Percentiles rank a stretch among this genome's conserved stretches.
These are phyloP conservation scores for Eumaeus atala DNA, from an alignment of 1,140 invertebrate species.

Conservation along the genomic window DNA sequence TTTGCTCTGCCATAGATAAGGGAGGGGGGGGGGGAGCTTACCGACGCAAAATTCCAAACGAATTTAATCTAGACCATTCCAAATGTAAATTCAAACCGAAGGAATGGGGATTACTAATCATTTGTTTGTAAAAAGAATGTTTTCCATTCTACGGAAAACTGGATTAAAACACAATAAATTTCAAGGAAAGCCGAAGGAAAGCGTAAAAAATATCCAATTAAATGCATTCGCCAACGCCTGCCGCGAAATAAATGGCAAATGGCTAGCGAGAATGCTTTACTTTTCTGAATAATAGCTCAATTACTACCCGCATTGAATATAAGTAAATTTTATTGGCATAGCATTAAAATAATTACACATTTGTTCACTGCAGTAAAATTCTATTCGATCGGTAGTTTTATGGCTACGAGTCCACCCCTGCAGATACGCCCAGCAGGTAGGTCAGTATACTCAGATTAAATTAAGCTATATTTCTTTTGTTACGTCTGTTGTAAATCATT, in stretches of 20 bases:
- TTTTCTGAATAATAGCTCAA: constrained; percentile 22
- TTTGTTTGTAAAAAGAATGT: constrained; percentile 17
- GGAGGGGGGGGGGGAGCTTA: too few species aligned
- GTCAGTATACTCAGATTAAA: too few species aligned
- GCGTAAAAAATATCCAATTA: constrained; percentile 22
- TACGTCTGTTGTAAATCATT: too few species aligned
- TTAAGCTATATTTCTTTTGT: too few species aligned
- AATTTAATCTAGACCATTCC: constrained; percentile 32
- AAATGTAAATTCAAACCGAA: constrained; percentile 48
- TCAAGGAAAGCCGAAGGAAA: constrained; percentile 14
- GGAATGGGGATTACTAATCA: too few species aligned
- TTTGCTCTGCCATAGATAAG: too few species aligned
- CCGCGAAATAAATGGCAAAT: constrained; percentile 19
- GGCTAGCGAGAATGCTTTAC: constrained; percentile 17
- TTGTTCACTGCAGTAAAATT: neutral
- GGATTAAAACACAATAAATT: constrained; percentile 20
- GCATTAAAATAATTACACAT: constrained; percentile 16
- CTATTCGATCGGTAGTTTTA: too few species aligned
- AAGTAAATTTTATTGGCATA: constrained; percentile 15
- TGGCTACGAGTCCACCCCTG: too few species aligned
- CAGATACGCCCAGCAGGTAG: too few species aligned
- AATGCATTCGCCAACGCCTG: constrained; percentile 19
- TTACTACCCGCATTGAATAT: constrained; percentile 16
- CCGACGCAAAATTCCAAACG: too few species aligned
- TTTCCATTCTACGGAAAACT: constrained; percentile 19